These are phyloP conservation scores for Eupelmus urozonus DNA, from an alignment of 2,888 invertebrate genomes.

Conservation along the genomic window DNA sequence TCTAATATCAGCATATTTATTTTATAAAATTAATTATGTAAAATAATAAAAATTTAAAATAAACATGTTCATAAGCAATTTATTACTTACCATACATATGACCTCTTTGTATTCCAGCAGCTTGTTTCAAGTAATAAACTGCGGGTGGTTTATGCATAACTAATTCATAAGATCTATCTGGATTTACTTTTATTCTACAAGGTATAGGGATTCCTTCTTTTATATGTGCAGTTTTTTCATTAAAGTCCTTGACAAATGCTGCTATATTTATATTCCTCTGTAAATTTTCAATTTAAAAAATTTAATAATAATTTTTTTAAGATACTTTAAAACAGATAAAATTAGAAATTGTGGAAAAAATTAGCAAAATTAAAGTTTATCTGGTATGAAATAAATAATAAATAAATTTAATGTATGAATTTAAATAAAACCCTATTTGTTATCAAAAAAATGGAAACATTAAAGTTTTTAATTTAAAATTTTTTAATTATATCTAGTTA, in stretches of 20 bases:
- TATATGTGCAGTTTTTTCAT: constrained; percentile 91
- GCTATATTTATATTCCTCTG: constrained; percentile 97
- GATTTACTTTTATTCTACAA: constrained; percentile 87
- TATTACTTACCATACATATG: constrained; percentile 81
- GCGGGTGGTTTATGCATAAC: constrained; percentile 92
- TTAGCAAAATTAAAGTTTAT: too few species aligned
- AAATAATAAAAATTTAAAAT: constrained; percentile 17
- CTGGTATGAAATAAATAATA: too few species aligned
- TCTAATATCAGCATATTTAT: too few species aligned
- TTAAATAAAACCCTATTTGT: too few species aligned
- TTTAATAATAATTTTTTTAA: too few species aligned
- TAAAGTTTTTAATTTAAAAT: too few species aligned
- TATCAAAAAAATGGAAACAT: too few species aligned
- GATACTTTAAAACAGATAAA: too few species aligned
- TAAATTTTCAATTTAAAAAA: too few species aligned
- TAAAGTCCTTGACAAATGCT: constrained; percentile 98
- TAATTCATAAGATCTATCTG: constrained; percentile 91
- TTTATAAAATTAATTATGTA: constrained; percentile 5
- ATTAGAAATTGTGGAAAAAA: too few species aligned
- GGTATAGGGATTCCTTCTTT: constrained; percentile 95
- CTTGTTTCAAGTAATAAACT: constrained; percentile 93
- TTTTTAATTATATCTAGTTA: too few species aligned
- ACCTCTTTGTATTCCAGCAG: constrained; percentile 93
- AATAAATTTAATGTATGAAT: too few species aligned
- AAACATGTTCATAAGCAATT: constrained; percentile 4